Base-by-base conservation (phyloP, 2,797 vertebrate genomes). In the Delichon dasypus region DNA sequence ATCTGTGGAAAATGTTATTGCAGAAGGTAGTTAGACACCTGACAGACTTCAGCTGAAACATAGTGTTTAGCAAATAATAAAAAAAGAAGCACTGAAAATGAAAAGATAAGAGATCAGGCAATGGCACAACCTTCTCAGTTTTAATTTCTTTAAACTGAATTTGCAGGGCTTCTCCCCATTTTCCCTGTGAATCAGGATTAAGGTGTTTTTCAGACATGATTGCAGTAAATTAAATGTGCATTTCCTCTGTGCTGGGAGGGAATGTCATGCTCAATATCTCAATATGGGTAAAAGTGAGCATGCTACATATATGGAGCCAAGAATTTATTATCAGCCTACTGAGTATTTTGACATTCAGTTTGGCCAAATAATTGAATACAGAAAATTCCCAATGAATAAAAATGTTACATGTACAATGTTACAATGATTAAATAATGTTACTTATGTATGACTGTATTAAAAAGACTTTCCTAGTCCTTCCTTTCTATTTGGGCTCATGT, bases 401-500 rank as follows among this genome's bases (percentile, higher is more conserved):
- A 25, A 18, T 21, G 1, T 29, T 58, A 18, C 13, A 21, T 7
- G 3, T 14, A 7, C 38, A 38, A 38, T 38, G 36, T 38, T 38
- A 38, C 36, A 38, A 38, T 38, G 38, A 38, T 38, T 38, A 38
- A 38, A 38, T 38, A 38, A 38, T 38, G 38, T 38, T 32, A 25
- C 20, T 71, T 58, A 32, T 45, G 13, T 29, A 11, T 6, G 8
- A 5, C 4, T 25, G 2, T n/a, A 48, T 27, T 50, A 14, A 60
- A 83, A 51, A 15, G 7, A 48, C 3, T 6, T 13, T 36, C 16
- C 4, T 19, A 32, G 22, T 23, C 21, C 9, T 55, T 75, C 8
- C 21, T 72, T 21, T 51, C 50, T 30, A 1, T n/a, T 38, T 38
- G 38, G 19, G 17, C 5, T 9, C 1, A 1, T 1, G 5, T 12